Evolutionary conservation across 2,797 vertebrate species (phyloP).

Genomic region (Bradypodion pumilum): DNA sequence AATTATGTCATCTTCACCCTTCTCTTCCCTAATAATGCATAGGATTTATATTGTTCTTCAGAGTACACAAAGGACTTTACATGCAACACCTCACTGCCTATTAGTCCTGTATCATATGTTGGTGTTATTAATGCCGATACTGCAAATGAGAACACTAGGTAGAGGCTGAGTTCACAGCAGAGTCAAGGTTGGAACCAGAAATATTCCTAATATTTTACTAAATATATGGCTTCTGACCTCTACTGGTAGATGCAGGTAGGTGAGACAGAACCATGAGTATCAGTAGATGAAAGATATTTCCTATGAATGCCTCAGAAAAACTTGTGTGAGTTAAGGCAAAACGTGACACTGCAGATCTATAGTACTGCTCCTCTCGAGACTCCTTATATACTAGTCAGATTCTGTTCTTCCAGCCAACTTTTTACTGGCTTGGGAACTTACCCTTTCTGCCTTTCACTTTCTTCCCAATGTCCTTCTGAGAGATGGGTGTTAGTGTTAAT

Average conservation of each 20-base stretch:
- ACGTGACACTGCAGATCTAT: background rate
- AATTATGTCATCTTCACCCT: no score
- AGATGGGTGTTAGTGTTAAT: background rate
- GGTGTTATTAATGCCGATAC: background rate
- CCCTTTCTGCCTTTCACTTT: background rate
- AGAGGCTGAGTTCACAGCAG: background rate
- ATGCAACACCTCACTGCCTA: background rate
- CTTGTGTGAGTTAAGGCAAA: background rate
- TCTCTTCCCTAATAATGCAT: no score
- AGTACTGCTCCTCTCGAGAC: background rate
- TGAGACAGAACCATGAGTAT: background rate
- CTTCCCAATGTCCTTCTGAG: background rate
- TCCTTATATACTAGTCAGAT: background rate
- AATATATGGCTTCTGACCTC: no score
- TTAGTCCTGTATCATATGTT: background rate
- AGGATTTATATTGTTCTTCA: no score
- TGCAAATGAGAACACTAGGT: background rate
- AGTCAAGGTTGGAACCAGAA: background rate
- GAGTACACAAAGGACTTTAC: no score
- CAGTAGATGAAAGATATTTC: background rate
- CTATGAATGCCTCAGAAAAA: background rate
- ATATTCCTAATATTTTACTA: background rate
- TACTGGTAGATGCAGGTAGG: background rate
- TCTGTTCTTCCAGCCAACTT: background rate
- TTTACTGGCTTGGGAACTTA: background rate